Evolutionary conservation across 2,888 invertebrate genomes (phyloP), one percentile per base, ranked within the genome.

Genomic region (Eupithecia subumbrata): DNA sequence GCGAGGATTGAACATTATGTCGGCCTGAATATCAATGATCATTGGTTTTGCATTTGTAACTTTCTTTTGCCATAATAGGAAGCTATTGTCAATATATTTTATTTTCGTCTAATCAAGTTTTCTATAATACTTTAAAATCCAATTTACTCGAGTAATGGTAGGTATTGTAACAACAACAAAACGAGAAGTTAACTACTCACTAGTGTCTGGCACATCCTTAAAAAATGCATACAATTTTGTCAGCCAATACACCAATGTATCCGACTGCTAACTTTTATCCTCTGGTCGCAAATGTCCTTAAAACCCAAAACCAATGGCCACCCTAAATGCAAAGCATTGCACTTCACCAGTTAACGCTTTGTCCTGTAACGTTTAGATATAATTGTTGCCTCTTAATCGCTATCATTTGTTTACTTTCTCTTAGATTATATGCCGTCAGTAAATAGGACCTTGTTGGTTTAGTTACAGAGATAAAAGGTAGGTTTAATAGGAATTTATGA

Each of bases 371-470:
- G 79, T 81, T 80, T 79, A 85, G 83, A 86, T 85, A 84, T 88
- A 88, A 89, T 89, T 89, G 89, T 89, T 85, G 84, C 85, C 82
- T 83, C 82, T 86, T 89, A 90, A 90, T 91, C 87, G 86, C 80
- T 76, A 78, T 85, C 86, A 88, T 90, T 86, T 86, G 86, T 90
- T 86, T 84, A 86, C 87, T 88, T 85, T 88, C 87, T 82, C 84
- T 80, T 79, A 77, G 78, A 78, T 78, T 79, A 74, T 80, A 76
- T 81, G 80, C 76, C 75, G 72, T 80, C 82, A 82, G 82, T 79
- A 82, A 73, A 79, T 74, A 80, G 75, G 69, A 77, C 34, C 60
- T 25, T 60, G 60, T 60, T 60, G 11, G 25, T 60, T 25, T 25
- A 22, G n/a, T 56, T 22, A 22, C 4, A 14, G 45, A 78, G 70